Evolutionary conservation across 2,888 invertebrate genomes (phyloP).

Genomic region (Deilephila porcellus): DNA sequence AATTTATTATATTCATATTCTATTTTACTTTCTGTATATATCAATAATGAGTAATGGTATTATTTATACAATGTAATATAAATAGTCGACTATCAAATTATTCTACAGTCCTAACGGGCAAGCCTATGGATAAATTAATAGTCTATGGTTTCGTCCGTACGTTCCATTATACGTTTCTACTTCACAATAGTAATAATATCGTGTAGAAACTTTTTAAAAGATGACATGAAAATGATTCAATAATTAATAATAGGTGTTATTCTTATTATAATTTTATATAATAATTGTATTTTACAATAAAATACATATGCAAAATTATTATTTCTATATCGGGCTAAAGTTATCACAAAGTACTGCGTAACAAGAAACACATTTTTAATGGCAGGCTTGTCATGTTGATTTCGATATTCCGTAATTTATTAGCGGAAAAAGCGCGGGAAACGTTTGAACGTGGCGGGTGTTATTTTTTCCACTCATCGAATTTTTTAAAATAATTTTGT

Average conservation of each 20-base stretch:
- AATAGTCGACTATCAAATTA: too few species aligned
- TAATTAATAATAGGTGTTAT: too few species aligned
- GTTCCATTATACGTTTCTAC: background rate
- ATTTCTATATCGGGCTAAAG: background rate
- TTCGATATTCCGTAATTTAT: slow-evolving; percentile 59
- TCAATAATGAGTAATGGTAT: too few species aligned
- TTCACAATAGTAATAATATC: background rate
- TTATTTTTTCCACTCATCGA: too few species aligned
- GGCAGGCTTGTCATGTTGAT: slow-evolving; percentile 76
- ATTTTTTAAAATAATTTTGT: too few species aligned
- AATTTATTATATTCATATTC: too few species aligned
- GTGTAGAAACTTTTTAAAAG: background rate
- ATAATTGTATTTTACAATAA: background rate
- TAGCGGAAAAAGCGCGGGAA: too few species aligned
- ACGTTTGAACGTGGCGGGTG: too few species aligned
- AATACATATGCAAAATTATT: background rate
- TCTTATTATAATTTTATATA: background rate
- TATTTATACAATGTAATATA: too few species aligned
- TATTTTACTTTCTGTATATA: too few species aligned
- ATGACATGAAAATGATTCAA: too few species aligned
- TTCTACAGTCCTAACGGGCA: too few species aligned
- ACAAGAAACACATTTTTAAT: slow-evolving; percentile 63
- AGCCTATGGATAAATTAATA: background rate
- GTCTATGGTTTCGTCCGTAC: background rate
- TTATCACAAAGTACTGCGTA: slow-evolving; percentile 27